Evolutionary conservation across 35 echinoderm and acorn worm genomes (phyloP).

Genomic region (Patiria miniata): DNA sequence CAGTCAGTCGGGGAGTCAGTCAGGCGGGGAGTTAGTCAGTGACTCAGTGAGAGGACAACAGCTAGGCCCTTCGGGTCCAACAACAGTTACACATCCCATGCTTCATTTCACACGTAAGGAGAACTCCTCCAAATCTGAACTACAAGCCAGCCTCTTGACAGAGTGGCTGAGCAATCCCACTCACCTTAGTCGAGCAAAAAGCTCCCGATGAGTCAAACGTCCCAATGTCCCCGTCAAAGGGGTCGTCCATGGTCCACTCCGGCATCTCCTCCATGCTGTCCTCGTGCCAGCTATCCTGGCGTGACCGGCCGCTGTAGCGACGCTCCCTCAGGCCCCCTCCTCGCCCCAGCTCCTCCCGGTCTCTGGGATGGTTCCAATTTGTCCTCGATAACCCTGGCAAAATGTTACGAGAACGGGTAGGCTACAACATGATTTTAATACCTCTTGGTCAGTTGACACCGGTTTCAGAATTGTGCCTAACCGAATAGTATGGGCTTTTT

Average conservation of each 20-base stretch:
- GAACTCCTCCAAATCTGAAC: too few species aligned
- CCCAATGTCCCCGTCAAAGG: constrained; percentile 78
- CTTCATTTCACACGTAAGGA: too few species aligned
- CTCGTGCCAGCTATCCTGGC: constrained; percentile 71
- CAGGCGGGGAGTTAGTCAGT: too few species aligned
- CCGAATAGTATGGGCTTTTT: too few species aligned
- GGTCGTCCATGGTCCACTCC: constrained; percentile 84
- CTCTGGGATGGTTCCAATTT: constrained; percentile 82
- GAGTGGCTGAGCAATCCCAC: not conserved
- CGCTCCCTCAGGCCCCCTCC: constrained; percentile 64
- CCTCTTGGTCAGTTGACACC: not conserved
- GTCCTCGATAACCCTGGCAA: constrained; percentile 66
- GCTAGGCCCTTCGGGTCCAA: too few species aligned
- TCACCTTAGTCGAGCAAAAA: constrained; percentile 90
- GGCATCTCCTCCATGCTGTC: constrained; percentile 77
- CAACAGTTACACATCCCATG: too few species aligned
- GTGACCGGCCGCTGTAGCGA: constrained; percentile 64
- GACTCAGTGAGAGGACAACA: too few species aligned
- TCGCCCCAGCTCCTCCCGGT: constrained; percentile 52
- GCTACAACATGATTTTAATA: not conserved
- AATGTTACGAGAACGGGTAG: not conserved
- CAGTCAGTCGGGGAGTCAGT: too few species aligned
- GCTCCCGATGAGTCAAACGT: constrained; percentile 91
- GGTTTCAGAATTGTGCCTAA: not conserved
- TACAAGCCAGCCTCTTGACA: not conserved